Evolutionary conservation across 2,888 invertebrate genomes (phyloP).

Genomic region (Salticus scenicus): DNA sequence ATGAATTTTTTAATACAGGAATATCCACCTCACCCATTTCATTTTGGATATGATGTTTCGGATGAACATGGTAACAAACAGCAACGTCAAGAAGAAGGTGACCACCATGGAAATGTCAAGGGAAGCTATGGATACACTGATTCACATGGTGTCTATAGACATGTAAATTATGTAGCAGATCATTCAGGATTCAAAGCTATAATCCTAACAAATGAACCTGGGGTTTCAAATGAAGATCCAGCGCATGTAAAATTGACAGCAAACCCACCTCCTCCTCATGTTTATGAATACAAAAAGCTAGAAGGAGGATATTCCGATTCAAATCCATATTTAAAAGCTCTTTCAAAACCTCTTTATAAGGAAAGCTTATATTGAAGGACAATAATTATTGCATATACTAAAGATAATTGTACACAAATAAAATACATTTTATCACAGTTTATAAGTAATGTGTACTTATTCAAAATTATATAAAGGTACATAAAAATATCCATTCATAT

Average conservation of each 20-base stretch:
- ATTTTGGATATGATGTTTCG: constrained; percentile 64
- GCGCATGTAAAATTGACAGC: constrained; percentile 58
- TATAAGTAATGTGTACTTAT: no score
- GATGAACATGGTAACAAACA: constrained; percentile 69
- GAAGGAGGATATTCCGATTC: constrained; percentile 35
- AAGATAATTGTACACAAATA: no score
- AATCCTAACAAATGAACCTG: constrained; percentile 62
- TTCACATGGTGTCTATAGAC: constrained; percentile 62
- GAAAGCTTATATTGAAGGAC: constrained; percentile 1
- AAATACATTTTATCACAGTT: no score
- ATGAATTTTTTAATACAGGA: neutral
- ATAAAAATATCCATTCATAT: no score
- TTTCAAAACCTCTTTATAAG: constrained; percentile 26
- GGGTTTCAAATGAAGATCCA: constrained; percentile 53
- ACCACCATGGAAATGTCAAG: constrained; percentile 66
- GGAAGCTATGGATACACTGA: constrained; percentile 69
- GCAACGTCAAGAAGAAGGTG: constrained; percentile 62
- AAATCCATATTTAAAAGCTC: constrained; percentile 34
- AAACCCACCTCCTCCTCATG: constrained; percentile 43
- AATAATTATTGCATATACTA: no score
- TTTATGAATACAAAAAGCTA: constrained; percentile 31
- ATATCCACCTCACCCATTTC: constrained; percentile 64
- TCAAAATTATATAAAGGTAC: no score
- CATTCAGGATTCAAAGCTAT: constrained; percentile 70
- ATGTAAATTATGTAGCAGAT: constrained; percentile 70